Evolutionary conservation across 2,888 invertebrate species (phyloP).

Genomic region (Ditula angustiorana): DNA sequence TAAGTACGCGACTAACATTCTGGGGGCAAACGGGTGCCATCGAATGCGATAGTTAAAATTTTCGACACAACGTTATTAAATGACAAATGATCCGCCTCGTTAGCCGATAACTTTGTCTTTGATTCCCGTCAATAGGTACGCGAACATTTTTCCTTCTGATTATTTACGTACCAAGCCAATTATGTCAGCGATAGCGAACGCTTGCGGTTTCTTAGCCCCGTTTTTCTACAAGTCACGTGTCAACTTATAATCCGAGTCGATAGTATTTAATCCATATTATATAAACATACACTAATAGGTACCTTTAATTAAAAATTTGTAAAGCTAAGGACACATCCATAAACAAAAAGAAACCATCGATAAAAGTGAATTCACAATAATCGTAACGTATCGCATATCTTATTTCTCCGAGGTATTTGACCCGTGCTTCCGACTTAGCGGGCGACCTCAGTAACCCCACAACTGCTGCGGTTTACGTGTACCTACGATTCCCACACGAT

Average conservation of each 20-base stretch:
- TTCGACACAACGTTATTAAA: neutral
- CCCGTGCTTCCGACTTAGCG: slow-evolving; percentile 83
- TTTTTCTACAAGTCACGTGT: slow-evolving; percentile 21
- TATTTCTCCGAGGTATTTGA: slow-evolving; percentile 82
- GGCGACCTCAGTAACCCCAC: slow-evolving; percentile 79
- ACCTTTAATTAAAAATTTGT: too few species aligned
- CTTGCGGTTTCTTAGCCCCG: neutral
- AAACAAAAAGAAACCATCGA: neutral
- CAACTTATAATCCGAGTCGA: neutral
- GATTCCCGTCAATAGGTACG: neutral
- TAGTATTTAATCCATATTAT: neutral
- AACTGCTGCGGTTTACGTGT: slow-evolving; percentile 71
- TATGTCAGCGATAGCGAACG: slow-evolving; percentile 1
- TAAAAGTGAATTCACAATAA: slow-evolving; percentile 57
- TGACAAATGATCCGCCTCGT: neutral
- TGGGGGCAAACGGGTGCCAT: neutral
- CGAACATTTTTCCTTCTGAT: slow-evolving; percentile 22
- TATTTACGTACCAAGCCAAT: slow-evolving; percentile 4
- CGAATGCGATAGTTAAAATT: neutral
- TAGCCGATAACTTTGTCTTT: neutral
- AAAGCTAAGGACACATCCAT: too few species aligned
- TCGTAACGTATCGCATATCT: slow-evolving; percentile 76
- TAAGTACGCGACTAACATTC: neutral
- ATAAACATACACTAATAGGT: too few species aligned
- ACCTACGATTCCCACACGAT: slow-evolving; percentile 70